Base-by-base conservation (phyloP, 2,113 vertebrate genomes). In the Tupaia chinensis region DNA sequence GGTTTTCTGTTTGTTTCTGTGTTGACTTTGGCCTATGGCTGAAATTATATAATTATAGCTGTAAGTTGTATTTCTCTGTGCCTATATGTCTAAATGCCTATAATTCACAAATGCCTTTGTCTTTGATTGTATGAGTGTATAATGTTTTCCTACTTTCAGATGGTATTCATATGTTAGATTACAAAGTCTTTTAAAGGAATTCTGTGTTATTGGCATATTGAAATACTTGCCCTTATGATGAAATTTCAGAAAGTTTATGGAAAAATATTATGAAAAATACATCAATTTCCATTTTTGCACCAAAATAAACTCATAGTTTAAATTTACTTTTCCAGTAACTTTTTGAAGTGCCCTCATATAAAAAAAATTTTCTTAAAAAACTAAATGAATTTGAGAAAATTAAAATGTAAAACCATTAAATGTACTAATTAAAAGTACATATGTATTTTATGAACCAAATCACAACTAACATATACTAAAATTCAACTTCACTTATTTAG, bases 281-380 rank as follows among this genome's bases (percentile, higher is more conserved):
- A 44, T 44, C 3, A 3, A 44, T 44, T 44, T 44, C 44, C 3
- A 44, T 44, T 44, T 44, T 44, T 44, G 44, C 44, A 44, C 44
- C 44, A 44, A 44, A 44, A 44, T 44, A 44, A 44, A 44, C 44
- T 44, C 44, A 44, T 44, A 44, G 44, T 44, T 44, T 44, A 44
- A 44, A 44, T 44, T 44, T 44, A 44, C 3, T 44, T 44, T 44
- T 44, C 44, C 44, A 44, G 44, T 44, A 44, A 44, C 3, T 44
- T 44, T 44, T 44, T 44, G 44, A 44, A 44, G 44, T 44, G 3
- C 44, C 44, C 13, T 91, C 91, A 81, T 60, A 91, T 91, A 53
- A 92, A 81, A 89, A 14, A 17, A 76, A 73, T 92, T 86, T 91
- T 70, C 7, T 77, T 81, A 86, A 80, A 91, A 91, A 91, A 91